Evolutionary conservation across 2,888 invertebrate genomes (phyloP).

Genomic region (Allolobophora icterica): DNA sequence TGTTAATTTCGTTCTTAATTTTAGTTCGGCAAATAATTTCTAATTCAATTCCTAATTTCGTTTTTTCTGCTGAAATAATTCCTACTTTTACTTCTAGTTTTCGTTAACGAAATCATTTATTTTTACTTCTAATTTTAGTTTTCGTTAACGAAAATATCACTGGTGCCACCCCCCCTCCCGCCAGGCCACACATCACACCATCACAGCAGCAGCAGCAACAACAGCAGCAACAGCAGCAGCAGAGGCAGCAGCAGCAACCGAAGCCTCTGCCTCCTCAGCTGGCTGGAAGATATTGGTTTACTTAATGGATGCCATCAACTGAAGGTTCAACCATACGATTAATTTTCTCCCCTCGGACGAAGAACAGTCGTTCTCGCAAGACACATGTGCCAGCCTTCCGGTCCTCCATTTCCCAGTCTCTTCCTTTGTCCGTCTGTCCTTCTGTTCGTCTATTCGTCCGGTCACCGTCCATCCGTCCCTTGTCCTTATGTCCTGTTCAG

Average conservation of each 20-base stretch:
- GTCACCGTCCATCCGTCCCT: not conserved
- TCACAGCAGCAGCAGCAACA: not conserved
- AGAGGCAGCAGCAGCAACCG: not conserved
- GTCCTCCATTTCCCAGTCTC: not conserved
- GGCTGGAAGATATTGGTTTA: not conserved
- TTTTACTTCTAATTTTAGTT: too few species aligned
- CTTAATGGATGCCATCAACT: constrained; percentile 1
- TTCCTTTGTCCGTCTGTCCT: not conserved
- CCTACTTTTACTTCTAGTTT: too few species aligned
- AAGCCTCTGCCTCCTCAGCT: not conserved
- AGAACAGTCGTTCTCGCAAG: not conserved
- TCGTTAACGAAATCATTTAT: too few species aligned
- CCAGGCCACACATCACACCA: not conserved
- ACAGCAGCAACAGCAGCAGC: not conserved
- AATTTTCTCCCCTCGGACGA: not conserved
- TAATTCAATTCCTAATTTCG: too few species aligned
- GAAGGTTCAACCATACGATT: constrained; percentile 11
- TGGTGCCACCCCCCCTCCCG: too few species aligned
- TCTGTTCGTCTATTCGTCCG: not conserved
- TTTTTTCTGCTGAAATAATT: too few species aligned
- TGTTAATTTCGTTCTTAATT: too few species aligned
- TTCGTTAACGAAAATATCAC: too few species aligned
- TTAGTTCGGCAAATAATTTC: too few species aligned
- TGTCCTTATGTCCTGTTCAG: not conserved
- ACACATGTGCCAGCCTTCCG: too few species aligned